phyloP scores from a whole-genome alignment of 2,888 invertebrate species.

The Syritta pipiens region DNA sequence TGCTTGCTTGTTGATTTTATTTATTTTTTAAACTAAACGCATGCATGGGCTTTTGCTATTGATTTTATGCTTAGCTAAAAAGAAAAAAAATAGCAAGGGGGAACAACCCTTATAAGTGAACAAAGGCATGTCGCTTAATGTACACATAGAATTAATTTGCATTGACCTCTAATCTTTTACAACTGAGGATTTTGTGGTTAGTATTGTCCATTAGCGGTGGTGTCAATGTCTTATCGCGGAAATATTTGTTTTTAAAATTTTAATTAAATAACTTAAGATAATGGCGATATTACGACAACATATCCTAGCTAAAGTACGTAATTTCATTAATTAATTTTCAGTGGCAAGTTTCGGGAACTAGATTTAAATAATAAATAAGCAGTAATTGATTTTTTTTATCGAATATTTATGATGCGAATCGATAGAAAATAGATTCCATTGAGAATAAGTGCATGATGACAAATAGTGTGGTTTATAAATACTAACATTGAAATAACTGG shows the following conservation, averaged over 20 bases:
- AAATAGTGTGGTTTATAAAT: too few species aligned
- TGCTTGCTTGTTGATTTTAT: conserved; percentile 7
- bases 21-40: neutral
- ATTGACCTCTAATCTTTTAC: conserved; percentile 42
- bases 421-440: too few species aligned
- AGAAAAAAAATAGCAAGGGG: conserved; percentile 1
- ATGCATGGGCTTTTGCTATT: conserved; percentile 45
- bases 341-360: too few species aligned
- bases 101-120: conserved; percentile 53
- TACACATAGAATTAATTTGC: conserved; percentile 38
- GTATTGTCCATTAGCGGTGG: conserved; percentile 28
- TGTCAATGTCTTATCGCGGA: conserved; percentile 17
- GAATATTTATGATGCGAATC: too few species aligned
- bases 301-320: conserved; percentile 30
- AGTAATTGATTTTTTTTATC: too few species aligned
- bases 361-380: too few species aligned
- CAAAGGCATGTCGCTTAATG: neutral
- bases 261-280: neutral
- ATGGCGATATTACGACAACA: conserved; percentile 39
- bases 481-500: too few species aligned
- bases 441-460: too few species aligned
- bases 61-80: conserved; percentile 46
- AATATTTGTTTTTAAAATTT: neutral
- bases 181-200: conserved; percentile 30
- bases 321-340: too few species aligned